These are phyloP conservation scores for Mizuhopecten yessoensis DNA, from an alignment of 1,140 invertebrate genomes.

Conservation along the genomic window DNA sequence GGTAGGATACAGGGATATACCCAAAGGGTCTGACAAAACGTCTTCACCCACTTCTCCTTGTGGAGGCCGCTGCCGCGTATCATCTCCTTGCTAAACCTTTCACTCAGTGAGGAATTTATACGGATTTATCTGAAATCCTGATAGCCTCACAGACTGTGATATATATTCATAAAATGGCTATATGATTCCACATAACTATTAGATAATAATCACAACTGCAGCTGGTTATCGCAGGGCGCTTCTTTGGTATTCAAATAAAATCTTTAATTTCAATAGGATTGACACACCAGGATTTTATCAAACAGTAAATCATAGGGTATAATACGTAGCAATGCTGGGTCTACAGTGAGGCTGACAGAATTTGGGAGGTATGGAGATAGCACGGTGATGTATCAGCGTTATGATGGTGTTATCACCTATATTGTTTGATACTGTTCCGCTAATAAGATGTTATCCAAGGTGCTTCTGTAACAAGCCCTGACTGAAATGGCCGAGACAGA, in stretches of 20 bases:
- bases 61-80: not conserved
- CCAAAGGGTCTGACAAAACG: not conserved
- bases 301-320: slow-evolving; percentile 20
- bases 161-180: slow-evolving; percentile 41
- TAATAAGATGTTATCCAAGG: slow-evolving; percentile 24
- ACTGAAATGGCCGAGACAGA: slow-evolving; percentile 41
- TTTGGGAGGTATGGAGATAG: slow-evolving; percentile 41
- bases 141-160: slow-evolving; percentile 33
- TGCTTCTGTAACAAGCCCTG: slow-evolving; percentile 41
- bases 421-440: not conserved
- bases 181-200: slow-evolving; percentile 44
- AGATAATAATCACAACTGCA: slow-evolving; percentile 46
- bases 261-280: slow-evolving; percentile 50
- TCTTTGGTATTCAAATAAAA: slow-evolving; percentile 50
- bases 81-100: slow-evolving; percentile 28
- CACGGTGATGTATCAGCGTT: not conserved
- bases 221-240: slow-evolving; percentile 17
- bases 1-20: not conserved
- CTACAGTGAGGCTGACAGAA: slow-evolving; percentile 25
- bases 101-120: slow-evolving; percentile 1
- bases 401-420: slow-evolving; percentile 25
- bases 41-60: not conserved
- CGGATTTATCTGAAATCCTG: slow-evolving; percentile 13
- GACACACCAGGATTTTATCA: slow-evolving; percentile 41
- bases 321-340: slow-evolving; percentile 41